phyloP scores from a whole-genome alignment of 2,797 vertebrate genomes.

The Cryptoprocta ferox region DNA sequence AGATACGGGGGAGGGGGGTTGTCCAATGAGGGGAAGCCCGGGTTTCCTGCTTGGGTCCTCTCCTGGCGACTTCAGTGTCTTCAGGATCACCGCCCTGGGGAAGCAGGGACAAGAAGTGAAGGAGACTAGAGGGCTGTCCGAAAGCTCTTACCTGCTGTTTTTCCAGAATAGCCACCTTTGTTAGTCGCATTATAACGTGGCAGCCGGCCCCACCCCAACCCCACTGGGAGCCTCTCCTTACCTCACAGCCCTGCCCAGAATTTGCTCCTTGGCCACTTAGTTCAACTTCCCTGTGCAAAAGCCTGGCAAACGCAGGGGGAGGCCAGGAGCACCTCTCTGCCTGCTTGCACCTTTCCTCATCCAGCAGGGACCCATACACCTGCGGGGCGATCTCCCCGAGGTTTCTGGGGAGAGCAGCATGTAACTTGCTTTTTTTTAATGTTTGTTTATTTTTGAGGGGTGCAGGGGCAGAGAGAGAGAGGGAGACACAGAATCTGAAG shows the following conservation, averaged over 20 bases:
- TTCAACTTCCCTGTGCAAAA: neutral
- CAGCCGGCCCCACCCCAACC: neutral
- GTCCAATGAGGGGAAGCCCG: neutral
- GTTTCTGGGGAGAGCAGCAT: neutral
- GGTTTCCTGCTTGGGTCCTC: neutral
- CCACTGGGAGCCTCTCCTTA: neutral
- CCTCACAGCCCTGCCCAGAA: neutral
- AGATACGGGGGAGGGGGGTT: fast-evolving
- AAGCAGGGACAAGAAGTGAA: neutral
- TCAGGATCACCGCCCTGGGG: neutral
- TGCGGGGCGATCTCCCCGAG: neutral
- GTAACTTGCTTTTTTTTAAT: too few species aligned
- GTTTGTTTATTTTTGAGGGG: too few species aligned
- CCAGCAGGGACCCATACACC: fast-evolving
- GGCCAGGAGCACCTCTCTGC: neutral
- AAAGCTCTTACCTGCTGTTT: neutral
- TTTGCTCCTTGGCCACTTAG: too few species aligned
- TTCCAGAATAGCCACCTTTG: neutral
- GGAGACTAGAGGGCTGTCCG: fast-evolving
- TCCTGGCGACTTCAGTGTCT: neutral
- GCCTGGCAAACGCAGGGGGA: neutral
- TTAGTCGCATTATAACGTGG: neutral
- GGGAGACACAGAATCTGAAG: too few species aligned
- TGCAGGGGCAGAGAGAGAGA: too few species aligned
- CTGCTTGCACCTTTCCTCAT: neutral